These are phyloP conservation scores for Eudasyphora cyanicolor DNA, from an alignment of 2,888 invertebrate genomes.

Conservation along the genomic window DNA sequence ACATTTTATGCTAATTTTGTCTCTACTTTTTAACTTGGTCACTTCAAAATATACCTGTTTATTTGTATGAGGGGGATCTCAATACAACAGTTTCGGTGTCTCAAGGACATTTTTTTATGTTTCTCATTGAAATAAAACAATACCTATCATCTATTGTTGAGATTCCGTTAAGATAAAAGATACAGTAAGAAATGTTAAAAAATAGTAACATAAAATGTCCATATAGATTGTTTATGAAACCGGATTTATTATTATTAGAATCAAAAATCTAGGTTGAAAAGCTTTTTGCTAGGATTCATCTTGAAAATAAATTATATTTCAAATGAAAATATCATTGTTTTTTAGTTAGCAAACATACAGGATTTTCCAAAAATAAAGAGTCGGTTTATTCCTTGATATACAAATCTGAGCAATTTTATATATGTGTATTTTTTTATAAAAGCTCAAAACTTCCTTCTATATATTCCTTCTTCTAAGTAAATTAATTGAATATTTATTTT, in stretches of 20 bases:
- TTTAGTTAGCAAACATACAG: too few relatives aligned
- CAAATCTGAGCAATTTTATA: too few relatives aligned
- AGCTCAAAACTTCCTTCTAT: too few relatives aligned
- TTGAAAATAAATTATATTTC: too few relatives aligned
- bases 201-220: slow-evolving; percentile 10
- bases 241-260: slow-evolving; percentile 9
- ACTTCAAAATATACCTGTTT: slow-evolving; percentile 12
- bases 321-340: too few relatives aligned
- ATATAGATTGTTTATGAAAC: background rate
- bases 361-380: too few relatives aligned
- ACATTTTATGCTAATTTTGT: slow-evolving; percentile 58
- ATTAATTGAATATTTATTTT: too few relatives aligned
- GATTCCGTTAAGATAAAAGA: background rate
- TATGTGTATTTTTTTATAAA: too few relatives aligned
- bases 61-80: background rate
- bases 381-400: too few relatives aligned
- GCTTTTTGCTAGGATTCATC: too few relatives aligned
- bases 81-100: background rate
- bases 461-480: too few relatives aligned
- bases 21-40: slow-evolving; percentile 16
- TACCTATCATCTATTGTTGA: background rate
- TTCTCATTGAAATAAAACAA: background rate
- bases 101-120: background rate
- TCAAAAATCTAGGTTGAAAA: too few relatives aligned
- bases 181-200: background rate